Evolutionary conservation across 2,888 invertebrate genomes (phyloP), one percentile per base, ranked within the genome.

Genomic region (Orthosia incerta): DNA sequence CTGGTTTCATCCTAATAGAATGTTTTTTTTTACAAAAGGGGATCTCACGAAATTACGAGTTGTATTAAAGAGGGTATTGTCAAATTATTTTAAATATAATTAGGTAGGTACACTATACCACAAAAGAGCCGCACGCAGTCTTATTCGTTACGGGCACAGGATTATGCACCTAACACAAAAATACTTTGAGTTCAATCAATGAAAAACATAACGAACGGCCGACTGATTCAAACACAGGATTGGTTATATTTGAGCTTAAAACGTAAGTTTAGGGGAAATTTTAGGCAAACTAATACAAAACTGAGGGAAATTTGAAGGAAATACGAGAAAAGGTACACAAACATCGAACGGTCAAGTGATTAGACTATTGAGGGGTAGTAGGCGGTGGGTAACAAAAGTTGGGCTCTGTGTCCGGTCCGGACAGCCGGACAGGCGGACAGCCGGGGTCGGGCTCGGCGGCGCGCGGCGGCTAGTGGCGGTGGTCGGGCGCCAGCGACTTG

Each of bases 401-500:
- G 56, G 71, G 68, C 15, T 65, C 61, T 18, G 48, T 26, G 61
- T 67, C 53, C 46, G 64, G 61, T 67, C 53, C 46, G 64, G 56
- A 50, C n/a, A 62, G 55, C 64, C 67, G 55, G 51, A 59, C 31
- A 31, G 31, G 31, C 46, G 64, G 56, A 50, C n/a, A 62, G 55
- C 64, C 67, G 55, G 74, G 70, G 61, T 46, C 12, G 46, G 5
- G 56, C 61, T 74, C 50, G 57, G 70, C 67, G 68, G 65, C 45
- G 61, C 31, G 51, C 26, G n/a, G 72, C 61, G 81, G 73, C 77
- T 75, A 82, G 79, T 83, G 83, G 64, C 80, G 77, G 76, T 72
- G 82, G 93, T 96, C 96, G 84, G 96, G 96, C 85, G 96, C 95
- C 87, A 96, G 95, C 82, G 96, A 96, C 94, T 96, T 96, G 94